A percentile compares a stretch with the other conserved stretches of the same genome.
phyloP scores from a whole-genome alignment of 2,797 vertebrate species.

The Clamator glandarius region DNA sequence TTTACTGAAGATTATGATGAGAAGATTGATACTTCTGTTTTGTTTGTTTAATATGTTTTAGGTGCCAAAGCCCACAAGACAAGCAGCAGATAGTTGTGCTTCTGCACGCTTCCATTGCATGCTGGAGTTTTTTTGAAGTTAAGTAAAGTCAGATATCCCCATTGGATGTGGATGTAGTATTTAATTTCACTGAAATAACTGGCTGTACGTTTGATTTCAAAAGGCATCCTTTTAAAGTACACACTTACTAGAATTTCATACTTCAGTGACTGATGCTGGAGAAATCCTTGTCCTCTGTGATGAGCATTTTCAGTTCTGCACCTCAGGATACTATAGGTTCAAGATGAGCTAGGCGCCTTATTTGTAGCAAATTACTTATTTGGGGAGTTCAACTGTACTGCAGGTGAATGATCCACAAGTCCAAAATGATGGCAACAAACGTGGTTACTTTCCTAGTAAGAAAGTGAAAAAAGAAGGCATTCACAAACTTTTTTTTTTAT shows the following conservation, averaged over 20 bases:
- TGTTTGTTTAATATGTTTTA: conserved; percentile 42
- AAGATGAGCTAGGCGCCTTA: background rate
- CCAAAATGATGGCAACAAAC: background rate
- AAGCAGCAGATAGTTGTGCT: conserved; percentile 47
- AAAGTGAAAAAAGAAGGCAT: background rate
- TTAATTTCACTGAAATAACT: background rate
- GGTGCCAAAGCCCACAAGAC: conserved; percentile 20
- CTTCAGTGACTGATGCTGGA: background rate
- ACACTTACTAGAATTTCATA: background rate
- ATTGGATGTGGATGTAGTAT: background rate
- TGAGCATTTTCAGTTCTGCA: background rate
- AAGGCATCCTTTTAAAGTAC: background rate
- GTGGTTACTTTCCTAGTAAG: background rate
- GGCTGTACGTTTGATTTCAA: background rate
- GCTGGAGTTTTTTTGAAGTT: background rate
- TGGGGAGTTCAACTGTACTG: background rate
- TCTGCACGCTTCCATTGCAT: background rate
- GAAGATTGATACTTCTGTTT: conserved; percentile 46
- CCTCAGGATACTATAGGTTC: background rate
- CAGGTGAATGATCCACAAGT: background rate
- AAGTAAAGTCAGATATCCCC: background rate
- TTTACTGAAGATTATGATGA: conserved; percentile 6
- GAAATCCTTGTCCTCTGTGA: background rate
- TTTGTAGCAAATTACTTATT: conserved; percentile 1
- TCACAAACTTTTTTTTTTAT: background rate